These are phyloP conservation scores for Ectemnius continuus DNA, from an alignment of 2,888 invertebrate species.

Conservation along the genomic window DNA sequence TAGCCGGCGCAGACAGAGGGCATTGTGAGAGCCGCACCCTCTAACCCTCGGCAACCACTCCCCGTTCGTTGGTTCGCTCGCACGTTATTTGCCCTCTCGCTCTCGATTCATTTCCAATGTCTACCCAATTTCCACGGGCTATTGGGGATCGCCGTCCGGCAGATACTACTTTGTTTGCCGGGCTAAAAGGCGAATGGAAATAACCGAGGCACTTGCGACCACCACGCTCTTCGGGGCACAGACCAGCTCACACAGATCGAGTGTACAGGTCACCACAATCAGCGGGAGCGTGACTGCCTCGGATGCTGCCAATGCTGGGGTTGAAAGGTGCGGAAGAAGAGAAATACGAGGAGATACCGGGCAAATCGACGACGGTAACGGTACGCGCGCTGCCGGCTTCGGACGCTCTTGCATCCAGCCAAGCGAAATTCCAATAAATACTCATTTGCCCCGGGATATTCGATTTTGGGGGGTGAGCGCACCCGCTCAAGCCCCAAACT, in stretches of 20 bases:
- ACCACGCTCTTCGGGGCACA: not conserved
- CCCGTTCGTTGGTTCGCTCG: conserved; percentile 19
- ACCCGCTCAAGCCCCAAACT: conserved; percentile 12
- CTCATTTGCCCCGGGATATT: conserved; percentile 60
- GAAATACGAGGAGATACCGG: conserved; percentile 2
- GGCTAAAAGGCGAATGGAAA: conserved; percentile 62
- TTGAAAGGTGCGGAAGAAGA: conserved; percentile 20
- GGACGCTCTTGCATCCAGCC: conserved; percentile 34
- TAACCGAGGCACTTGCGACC: conserved; percentile 37
- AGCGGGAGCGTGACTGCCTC: conserved; percentile 8
- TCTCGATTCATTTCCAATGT: conserved; percentile 71
- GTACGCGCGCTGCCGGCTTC: not conserved
- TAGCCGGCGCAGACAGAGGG: not conserved
- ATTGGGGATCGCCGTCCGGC: conserved; percentile 59
- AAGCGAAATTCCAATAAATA: conserved; percentile 62
- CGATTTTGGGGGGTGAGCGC: conserved; percentile 31
- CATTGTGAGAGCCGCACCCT: conserved; percentile 9
- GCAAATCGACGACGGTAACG: not conserved
- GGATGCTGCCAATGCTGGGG: not conserved
- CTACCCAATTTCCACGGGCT: conserved; percentile 68
- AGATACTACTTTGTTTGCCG: conserved; percentile 57
- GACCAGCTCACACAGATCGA: too few species aligned
- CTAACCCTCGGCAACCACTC: not conserved
- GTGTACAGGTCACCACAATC: not conserved
- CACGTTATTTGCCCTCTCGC: conserved; percentile 69